These are phyloP conservation scores for Pseudobourletiella spinata DNA, from an alignment of 1,140 invertebrate genomes.

Conservation along the genomic window DNA sequence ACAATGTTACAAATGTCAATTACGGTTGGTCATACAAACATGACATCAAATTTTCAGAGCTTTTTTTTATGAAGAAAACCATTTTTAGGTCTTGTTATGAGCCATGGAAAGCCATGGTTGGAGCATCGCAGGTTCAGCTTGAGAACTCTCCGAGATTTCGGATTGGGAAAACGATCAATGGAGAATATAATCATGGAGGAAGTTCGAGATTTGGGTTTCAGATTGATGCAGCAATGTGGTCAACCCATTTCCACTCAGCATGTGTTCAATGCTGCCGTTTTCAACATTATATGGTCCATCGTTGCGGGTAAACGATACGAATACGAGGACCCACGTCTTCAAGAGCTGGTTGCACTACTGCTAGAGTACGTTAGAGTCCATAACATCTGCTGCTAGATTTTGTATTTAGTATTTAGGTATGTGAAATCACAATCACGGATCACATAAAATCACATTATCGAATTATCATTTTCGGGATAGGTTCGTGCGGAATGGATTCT, in stretches of 20 bases:
- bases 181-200: slow-evolving; percentile 58
- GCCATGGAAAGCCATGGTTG: slow-evolving; percentile 65
- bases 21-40: no score
- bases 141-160: slow-evolving; percentile 66
- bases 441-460: slow-evolving; percentile 1
- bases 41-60: no score
- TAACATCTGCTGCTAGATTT: no score
- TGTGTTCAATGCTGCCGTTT: slow-evolving; percentile 42
- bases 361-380: background rate
- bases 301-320: slow-evolving; percentile 60
- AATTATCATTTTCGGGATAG: background rate
- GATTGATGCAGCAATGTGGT: background rate
- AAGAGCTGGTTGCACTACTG: slow-evolving; percentile 5
- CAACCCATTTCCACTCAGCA: background rate
- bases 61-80: background rate
- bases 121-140: slow-evolving; percentile 71
- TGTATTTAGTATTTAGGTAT: no score
- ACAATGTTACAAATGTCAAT: no score
- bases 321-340: slow-evolving; percentile 37
- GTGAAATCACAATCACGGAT: no score
- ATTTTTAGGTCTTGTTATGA: slow-evolving; percentile 52
- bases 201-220: slow-evolving; percentile 45
- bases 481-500: no score
- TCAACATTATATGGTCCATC: slow-evolving; percentile 79
- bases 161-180: slow-evolving; percentile 67